Evolutionary conservation across 2,888 invertebrate species (phyloP), one percentile per base, ranked within the genome.

Genomic region (Drosophila bunnanda): DNA sequence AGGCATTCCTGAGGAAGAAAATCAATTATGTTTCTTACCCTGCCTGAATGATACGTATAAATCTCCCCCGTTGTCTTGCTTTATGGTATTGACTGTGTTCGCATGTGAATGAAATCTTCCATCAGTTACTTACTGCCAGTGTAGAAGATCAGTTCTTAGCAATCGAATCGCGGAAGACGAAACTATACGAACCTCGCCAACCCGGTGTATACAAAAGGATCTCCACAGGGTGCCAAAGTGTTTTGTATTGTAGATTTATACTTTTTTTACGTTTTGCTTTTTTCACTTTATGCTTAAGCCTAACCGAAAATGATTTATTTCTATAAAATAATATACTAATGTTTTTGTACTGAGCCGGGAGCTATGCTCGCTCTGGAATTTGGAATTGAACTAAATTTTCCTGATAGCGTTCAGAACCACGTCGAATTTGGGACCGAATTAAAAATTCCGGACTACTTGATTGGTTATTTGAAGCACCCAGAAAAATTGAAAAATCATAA

Each of bases 261-360:
- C 20, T 20, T 17, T 41, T 17, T 12, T 17, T 12, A 41, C 39
- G 12, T 17, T 10, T 12, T 41, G 12, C 39, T 1, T 41, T 15
- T 13, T 41, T 25, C 50, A 58, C 53, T 56, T 56, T 60, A 13
- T 25, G 7, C 39, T 55, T 59, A 59, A 39, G 12, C 20, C 59
- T 55, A 59, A n/a, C 38, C 39, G 5, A 39, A 30, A 55, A 32
- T 30, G 0, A 13, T 12, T 12, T 20, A n/a, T 41, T 6, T 32
- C 1, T 15, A 15, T 9, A 8, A 2, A 13, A 4, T 13, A 41
- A 12, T 1, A 10, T n/a, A n/a, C 28, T 20, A 2, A 5, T 4
- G 30, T 30, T 17, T 48, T 30, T 30, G 7, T n/a, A 48, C 46
- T 28, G 12, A 30, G 22, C 22, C 25, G 9, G n/a, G 30, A 48